Evolutionary conservation across 2,797 vertebrate species (phyloP).

Genomic region (Macroramphosus scolopax): DNA sequence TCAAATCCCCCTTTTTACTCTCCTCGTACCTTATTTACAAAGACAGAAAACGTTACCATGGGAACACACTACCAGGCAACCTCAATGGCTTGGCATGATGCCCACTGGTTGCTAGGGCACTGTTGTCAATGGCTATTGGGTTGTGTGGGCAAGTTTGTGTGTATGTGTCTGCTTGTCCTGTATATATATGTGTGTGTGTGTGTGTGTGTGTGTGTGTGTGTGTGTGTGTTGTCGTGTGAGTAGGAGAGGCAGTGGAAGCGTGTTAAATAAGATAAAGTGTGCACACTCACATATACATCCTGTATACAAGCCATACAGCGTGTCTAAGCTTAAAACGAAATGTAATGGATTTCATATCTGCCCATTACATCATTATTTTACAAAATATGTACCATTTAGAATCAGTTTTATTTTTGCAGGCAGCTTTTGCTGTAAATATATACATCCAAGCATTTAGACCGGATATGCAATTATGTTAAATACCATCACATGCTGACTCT

Average conservation of each 20-base stretch:
- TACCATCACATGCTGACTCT: conserved; percentile 29
- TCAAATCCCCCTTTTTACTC: conserved; percentile 51
- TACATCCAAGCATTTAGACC: neutral
- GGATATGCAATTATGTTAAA: conserved; percentile 43
- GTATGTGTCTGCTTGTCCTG: conserved; percentile 18
- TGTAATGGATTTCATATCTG: conserved; percentile 17
- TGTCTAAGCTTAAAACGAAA: conserved; percentile 16
- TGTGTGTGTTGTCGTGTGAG: conserved; percentile 28
- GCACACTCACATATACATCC: conserved; percentile 9
- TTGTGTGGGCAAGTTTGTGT: conserved; percentile 61
- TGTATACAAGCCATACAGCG: conserved; percentile 6
- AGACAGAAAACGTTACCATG: conserved; percentile 81
- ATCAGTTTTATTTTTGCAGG: conserved; percentile 22
- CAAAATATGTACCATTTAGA: conserved; percentile 31
- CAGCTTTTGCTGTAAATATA: conserved; percentile 17
- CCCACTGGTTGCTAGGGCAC: conserved; percentile 83
- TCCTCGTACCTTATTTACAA: conserved; percentile 78
- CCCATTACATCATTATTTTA: conserved; percentile 35
- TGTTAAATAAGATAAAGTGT: conserved; percentile 3
- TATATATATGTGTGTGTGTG: conserved; percentile 24
- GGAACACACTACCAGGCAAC: conserved; percentile 81
- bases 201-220: conserved; percentile 32
- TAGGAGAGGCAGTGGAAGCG: conserved; percentile 12
- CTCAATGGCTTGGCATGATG: conserved; percentile 80
- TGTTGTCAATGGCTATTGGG: conserved; percentile 77